A percentile compares a stretch with the other conserved stretches of the same genome.
Conservation (phyloP, 2,888 invertebrate genomes). For the Alloscopus bannaensis region DNA sequence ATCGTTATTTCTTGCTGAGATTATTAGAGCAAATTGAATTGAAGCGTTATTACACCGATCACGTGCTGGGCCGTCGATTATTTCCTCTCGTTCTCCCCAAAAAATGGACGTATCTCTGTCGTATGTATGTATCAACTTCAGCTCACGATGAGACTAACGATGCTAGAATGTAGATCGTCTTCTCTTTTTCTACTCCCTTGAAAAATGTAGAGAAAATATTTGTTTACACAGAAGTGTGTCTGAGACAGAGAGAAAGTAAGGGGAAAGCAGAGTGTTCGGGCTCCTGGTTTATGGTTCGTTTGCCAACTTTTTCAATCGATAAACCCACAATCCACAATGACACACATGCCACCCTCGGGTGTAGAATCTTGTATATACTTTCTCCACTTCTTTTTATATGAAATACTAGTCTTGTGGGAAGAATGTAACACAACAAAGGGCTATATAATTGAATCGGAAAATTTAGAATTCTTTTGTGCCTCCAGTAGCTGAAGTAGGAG, state of each 20-base stretch:
- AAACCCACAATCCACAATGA: conserved; percentile 47
- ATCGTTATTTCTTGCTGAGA: conserved; percentile 61
- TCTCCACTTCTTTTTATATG: background rate
- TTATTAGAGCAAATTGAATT: conserved; percentile 64
- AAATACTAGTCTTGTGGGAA: background rate
- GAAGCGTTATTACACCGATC: conserved; percentile 64
- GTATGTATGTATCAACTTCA: background rate
- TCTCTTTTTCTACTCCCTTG: background rate
- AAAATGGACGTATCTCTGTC: conserved; percentile 19
- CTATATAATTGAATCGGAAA: too few species aligned
- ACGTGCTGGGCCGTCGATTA: conserved; percentile 63
- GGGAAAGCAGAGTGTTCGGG: conserved; percentile 2
- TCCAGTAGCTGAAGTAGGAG: background rate
- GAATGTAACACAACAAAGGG: background rate
- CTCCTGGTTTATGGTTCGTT: conserved; percentile 41
- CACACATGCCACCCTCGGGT: conserved; percentile 2
- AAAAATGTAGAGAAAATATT: conserved; percentile 30
- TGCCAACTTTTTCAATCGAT: conserved; percentile 64
- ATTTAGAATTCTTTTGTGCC: background rate
- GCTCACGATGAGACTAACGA: too few species aligned
- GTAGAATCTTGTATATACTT: background rate
- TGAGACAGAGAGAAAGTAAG: background rate
- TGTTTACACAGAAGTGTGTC: conserved; percentile 41
- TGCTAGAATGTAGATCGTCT: conserved; percentile 5
- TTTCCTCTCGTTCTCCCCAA: conserved; percentile 53